Base-by-base conservation (phyloP, 2,888 invertebrate species). In the Amphipyra berbera region DNA sequence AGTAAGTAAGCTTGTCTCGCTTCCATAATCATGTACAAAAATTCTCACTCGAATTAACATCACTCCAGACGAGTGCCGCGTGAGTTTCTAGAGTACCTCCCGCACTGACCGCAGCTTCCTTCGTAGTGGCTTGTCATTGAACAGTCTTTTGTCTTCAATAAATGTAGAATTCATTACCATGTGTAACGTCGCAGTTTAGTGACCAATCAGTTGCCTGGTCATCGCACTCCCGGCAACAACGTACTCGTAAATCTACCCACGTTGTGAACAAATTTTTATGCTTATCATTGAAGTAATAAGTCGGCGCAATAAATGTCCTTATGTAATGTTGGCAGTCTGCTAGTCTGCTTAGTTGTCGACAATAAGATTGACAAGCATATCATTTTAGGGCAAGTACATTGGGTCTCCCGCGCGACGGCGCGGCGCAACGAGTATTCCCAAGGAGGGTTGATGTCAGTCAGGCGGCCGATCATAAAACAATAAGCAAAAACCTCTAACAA, bases 101-200 rank as follows among this genome's bases (percentile, higher is more conserved):
- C 57, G 46, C 52, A 47, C 7, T 53, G 47, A 79, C 73, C 71
- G 42, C 79, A 73, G 44, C 49, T 67, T 79, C 79, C 77, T 71
- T 60, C 48, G 49, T 64, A 40, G 21, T 21, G 21, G 54, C 15
- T 37, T 21, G 56, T 50, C 62, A 65, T 53, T 68, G 68, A 65
- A 62, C 57, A 61, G 65, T 53, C 62, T 71, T 68, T 79, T 79
- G 73, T 78, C 66, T 73, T 65, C 50, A 57, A 68, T 45, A 61
- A 62, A 7, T 15, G 12, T 48, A 15, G 59, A 55, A 68, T 73
- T 60, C 66, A 76, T 73, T 76, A 65, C 56, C 61, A 67, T 57
- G 42, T 68, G 40, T 59, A 53, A 61, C 70, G 45, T 21, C 2
- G 52, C 47, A 58, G 21, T 33, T 27, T 61, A 35, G 57, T 59